Base-by-base conservation (phyloP, 2,888 invertebrate species). In the Dryobotodes eremita region DNA sequence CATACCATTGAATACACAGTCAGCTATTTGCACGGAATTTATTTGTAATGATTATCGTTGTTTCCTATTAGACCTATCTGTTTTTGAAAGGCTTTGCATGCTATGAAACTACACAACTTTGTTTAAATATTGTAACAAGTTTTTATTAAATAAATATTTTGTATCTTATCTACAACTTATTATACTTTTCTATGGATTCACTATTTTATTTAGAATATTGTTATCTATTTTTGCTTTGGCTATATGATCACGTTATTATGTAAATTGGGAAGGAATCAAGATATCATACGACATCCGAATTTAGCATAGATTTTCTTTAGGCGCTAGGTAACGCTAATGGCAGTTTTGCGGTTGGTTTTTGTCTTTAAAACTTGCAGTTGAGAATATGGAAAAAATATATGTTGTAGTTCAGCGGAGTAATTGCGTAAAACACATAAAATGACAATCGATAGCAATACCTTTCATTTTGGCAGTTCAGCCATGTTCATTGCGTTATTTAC, bases 1-100 rank as follows among this genome's bases (percentile, higher is more conserved):
- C 23, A 53, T 66, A 59, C 83, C 15, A 8, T 59, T 61, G 26
- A 53, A 83, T 83, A 76, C 80, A 80, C 80, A 80, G 84, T 69
- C 65, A 53, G 62, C 50, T 57, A 64, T 46, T 78, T 78, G 31
- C 57, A 50, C 84, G 61, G 77, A 77, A 46, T 66, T 36, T 20
- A 53, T n/a, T 66, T 46, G 17, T 23, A 31, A 7, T 31, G 11
- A n/a, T 26, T 20, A 64, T 42, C 15, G 13, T 50, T 69, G 13
- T 53, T 36, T 20, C n/a, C 10, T n/a, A n/a, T n/a, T 62, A 42
- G 11, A 20, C 2, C 10, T 55, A 46, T 55, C 31, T 57, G 31
- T 20, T 31, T 59, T n/a, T n/a, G 48, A 42, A 57, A 36, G 53
- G 11, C 42, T n/a, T 36, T 36, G 36, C 11, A 15, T 26, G 57